phyloP scores from a whole-genome alignment of 2,797 vertebrate genomes.

The Chelonia mydas region DNA sequence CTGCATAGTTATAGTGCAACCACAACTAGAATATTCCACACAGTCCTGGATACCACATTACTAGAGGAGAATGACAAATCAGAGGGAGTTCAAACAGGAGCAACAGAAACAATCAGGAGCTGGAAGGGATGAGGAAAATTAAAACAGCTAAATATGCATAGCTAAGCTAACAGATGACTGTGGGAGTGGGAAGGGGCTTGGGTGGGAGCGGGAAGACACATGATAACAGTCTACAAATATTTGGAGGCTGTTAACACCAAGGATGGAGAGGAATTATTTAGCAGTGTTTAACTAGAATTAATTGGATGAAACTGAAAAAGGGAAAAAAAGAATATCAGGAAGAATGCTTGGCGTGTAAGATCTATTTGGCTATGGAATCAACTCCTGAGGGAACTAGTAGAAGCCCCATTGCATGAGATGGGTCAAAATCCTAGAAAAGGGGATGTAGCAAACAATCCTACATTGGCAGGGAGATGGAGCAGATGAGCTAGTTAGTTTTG shows the following conservation, averaged over 20 bases:
- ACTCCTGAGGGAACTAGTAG: not conserved
- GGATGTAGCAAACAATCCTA: not conserved
- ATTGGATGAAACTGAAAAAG: not conserved
- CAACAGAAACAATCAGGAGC: not conserved
- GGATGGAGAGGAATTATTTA: conserved; percentile 14
- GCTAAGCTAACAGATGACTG: accelerated
- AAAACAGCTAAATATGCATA: not conserved
- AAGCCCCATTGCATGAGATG: not conserved
- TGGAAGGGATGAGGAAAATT: not conserved
- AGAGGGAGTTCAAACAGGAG: not conserved
- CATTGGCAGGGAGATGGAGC: not conserved
- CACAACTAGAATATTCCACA: not conserved
- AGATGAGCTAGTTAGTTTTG: not conserved
- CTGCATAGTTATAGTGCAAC: not conserved
- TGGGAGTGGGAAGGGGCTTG: not conserved
- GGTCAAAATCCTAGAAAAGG: not conserved
- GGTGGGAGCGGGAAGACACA: not conserved
- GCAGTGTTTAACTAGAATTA: not conserved
- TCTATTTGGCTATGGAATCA: not conserved
- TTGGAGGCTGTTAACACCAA: not conserved
- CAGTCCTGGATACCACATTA: not conserved
- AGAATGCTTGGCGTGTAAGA: not conserved
- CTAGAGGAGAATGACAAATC: not conserved
- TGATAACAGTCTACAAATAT: not conserved
- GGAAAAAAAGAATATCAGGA: not conserved